Conservation (phyloP, 2,797 vertebrate genomes). For the Sparus aurata region DNA sequence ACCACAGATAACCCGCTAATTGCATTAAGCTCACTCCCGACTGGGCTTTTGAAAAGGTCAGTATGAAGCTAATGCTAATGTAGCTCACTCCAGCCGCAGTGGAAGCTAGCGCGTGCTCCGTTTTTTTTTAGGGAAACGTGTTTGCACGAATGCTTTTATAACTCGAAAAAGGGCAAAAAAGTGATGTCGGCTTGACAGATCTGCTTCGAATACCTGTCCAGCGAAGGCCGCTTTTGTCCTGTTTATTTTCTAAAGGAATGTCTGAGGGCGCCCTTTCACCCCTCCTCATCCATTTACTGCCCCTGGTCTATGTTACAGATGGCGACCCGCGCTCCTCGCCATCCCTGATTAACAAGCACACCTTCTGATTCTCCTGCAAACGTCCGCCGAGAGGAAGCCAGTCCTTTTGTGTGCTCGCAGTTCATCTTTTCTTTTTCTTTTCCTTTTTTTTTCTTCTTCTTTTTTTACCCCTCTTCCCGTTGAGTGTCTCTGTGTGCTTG, state of each 20-base stretch:
- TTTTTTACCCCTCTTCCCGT: conserved; percentile 8
- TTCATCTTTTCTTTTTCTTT: conserved; percentile 66
- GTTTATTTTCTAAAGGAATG: conserved; percentile 86
- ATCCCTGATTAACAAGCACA: conserved; percentile 76
- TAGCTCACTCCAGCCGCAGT: neutral
- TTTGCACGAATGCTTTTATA: conserved; percentile 9
- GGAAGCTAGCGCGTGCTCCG: neutral
- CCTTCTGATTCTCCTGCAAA: conserved; percentile 64
- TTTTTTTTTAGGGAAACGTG: conserved; percentile 1
- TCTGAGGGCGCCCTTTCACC: conserved; percentile 80
- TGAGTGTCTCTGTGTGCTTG: conserved; percentile 51
- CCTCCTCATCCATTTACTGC: conserved; percentile 80
- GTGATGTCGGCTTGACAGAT: conserved; percentile 56
- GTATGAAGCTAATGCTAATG: conserved; percentile 24
- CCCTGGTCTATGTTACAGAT: conserved; percentile 84
- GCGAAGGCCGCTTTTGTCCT: conserved; percentile 77
- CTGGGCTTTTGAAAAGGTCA: conserved; percentile 70
- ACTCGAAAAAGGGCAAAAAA: conserved; percentile 42
- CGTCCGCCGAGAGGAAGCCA: conserved; percentile 51
- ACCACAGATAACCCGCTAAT: conserved; percentile 82
- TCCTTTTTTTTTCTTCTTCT: conserved; percentile 48
- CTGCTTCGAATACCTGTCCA: conserved; percentile 74
- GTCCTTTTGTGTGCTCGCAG: conserved; percentile 57
- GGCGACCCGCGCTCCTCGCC: conserved; percentile 74
- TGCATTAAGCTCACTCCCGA: conserved; percentile 73